Base-by-base conservation (phyloP, 2,888 invertebrate genomes). In the Coelopa pilipes region DNA sequence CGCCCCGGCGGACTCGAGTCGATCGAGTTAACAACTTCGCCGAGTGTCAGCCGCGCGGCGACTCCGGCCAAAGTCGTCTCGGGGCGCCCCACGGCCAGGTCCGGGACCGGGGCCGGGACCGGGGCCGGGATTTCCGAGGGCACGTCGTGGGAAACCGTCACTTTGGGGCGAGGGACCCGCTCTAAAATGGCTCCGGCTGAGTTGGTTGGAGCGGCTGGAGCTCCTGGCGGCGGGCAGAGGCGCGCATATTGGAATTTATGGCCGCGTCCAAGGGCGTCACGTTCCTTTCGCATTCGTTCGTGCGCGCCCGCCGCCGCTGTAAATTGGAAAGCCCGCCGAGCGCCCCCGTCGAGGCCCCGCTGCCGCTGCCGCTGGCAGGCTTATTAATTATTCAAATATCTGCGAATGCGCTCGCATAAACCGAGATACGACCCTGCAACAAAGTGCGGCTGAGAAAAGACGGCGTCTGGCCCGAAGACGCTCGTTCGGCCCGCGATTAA, bases 311-410 rank as follows among this genome's bases (percentile, higher is more conserved):
- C 13, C 11, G 50, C 10, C n/a, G 13, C 24, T 45, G 67, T 50
- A 67, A 63, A 62, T 15, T 3, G 62, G 53, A 63, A 55, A 55
- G 13, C 60, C 70, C 24, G 12, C 15, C 45, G 11, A 49, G 46
- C 46, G 24, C 12, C 49, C 34, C 7, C n/a, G n/a, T n/a, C n/a
- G n/a, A n/a, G n/a, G 46, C 45, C 34, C 49, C 60, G 21, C 24
- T 50, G 49, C 19, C n/a, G 50, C 60, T 17, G 45, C 19, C 45
- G 53, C 24, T 17, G 24, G 47, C 53, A 50, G 24, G 75, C 80
- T 78, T 81, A 83, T 83, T 82, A 83, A 83, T 83, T 83, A 83
- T 83, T 83, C 76, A 83, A 79, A 80, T 80, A 83, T 82, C 80
- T 82, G 77, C 79, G 76, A 81, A 81, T 81, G 80, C 76, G 78